Percentiles rank a stretch among this genome's conserved stretches.
These are phyloP conservation scores for Chrosomus eos DNA, from an alignment of 2,797 vertebrate species.

Conservation along the genomic window DNA sequence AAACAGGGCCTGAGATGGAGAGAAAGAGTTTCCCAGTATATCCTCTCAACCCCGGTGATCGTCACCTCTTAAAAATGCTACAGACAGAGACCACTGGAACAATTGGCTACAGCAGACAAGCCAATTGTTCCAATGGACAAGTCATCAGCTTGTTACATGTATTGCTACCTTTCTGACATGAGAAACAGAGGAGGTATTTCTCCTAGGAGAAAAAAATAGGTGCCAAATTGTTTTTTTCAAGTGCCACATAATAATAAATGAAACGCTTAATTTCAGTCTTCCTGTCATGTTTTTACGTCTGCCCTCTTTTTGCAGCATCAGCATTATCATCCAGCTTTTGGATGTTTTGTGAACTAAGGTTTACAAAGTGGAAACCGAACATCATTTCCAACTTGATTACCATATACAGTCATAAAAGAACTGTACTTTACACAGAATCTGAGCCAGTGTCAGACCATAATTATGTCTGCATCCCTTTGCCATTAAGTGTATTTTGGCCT, in stretches of 20 bases:
- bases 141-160: not conserved
- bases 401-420: not conserved
- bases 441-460: not conserved
- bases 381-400: not conserved
- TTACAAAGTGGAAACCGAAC: not conserved
- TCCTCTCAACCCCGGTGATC: not conserved
- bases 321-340: not conserved
- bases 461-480: not conserved
- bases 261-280: not conserved
- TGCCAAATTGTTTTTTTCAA: not conserved
- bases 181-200: not conserved
- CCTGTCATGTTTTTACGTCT: not conserved
- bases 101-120: conserved; percentile 9
- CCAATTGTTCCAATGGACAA: not conserved
- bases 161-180: conserved; percentile 5
- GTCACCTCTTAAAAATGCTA: conserved; percentile 22
- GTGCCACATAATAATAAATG: not conserved
- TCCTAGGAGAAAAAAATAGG: not conserved
- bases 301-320: not conserved
- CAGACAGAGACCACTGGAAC: conserved; percentile 1
- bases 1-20: not conserved
- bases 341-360: not conserved
- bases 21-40: conserved; percentile 1
- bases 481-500: not conserved
- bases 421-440: not conserved